Conservation (phyloP, 2,888 invertebrate species). For the Callimorpha dominula region DNA sequence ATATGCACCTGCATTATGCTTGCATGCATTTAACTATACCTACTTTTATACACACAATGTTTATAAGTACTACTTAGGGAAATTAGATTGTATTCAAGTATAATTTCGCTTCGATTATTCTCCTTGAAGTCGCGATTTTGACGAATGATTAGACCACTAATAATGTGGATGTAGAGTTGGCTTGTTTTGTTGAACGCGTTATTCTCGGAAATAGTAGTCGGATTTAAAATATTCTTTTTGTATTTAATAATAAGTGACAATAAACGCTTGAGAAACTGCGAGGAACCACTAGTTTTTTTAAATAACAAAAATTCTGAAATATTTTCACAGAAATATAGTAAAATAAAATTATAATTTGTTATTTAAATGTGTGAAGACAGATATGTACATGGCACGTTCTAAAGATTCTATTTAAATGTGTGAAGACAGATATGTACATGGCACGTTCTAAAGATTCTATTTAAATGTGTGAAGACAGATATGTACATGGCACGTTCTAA, state of each 20-base stretch:
- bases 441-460: constrained; percentile 1
- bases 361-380: background rate
- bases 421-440: no score
- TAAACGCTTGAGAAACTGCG: no score
- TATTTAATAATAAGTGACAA: no score
- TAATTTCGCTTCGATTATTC: no score
- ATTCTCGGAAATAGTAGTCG: background rate
- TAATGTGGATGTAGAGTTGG: background rate
- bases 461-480: no score
- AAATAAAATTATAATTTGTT: background rate
- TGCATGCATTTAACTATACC: background rate
- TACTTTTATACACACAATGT: background rate
- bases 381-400: no score
- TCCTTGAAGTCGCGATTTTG: background rate
- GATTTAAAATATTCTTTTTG: background rate
- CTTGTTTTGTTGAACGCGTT: background rate
- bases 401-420: constrained; percentile 1
- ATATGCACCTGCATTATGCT: constrained; percentile 23
- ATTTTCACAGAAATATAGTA: background rate
- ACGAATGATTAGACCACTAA: background rate
- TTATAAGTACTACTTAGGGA: background rate
- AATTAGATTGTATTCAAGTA: background rate
- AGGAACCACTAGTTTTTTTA: background rate
- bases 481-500: constrained; percentile 4
- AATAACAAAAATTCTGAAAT: background rate